Conservation (phyloP, 2,797 vertebrate genomes). For the Acipenser transmontanus region DNA sequence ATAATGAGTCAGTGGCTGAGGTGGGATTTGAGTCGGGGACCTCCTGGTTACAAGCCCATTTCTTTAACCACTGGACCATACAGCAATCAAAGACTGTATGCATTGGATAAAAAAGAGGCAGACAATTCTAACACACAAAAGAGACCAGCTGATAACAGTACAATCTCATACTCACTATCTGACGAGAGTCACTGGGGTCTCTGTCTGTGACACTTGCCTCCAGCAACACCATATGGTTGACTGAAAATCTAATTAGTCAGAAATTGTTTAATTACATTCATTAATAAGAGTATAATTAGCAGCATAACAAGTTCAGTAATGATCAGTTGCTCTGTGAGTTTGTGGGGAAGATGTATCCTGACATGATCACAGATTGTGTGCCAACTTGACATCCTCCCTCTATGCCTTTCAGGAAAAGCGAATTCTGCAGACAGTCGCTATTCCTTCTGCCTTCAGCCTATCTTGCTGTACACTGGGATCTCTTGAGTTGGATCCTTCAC, state of each 20-base stretch:
- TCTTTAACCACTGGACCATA: too few relatives aligned
- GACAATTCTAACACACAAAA: background rate
- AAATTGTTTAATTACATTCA: slow-evolving; percentile 25
- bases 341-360: slow-evolving; percentile 15
- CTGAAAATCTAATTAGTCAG: slow-evolving; percentile 24
- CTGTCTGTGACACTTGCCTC: slow-evolving; percentile 12
- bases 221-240: slow-evolving; percentile 22
- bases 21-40: too few relatives aligned
- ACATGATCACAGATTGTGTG: slow-evolving; percentile 10
- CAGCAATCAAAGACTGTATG: background rate
- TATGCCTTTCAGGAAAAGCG: background rate
- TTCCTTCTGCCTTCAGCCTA: too few relatives aligned
- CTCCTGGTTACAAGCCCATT: too few relatives aligned
- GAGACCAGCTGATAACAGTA: background rate
- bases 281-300: slow-evolving; percentile 24
- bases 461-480: too few relatives aligned
- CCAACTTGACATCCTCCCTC: slow-evolving; percentile 5
- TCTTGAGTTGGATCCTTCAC: too few relatives aligned
- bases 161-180: slow-evolving; percentile 2
- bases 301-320: slow-evolving; percentile 22
- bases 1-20: too few relatives aligned
- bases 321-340: slow-evolving; percentile 21
- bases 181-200: slow-evolving; percentile 12
- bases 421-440: too few relatives aligned
- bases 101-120: background rate